Evolutionary conservation across 2,888 invertebrate genomes (phyloP), one percentile per base, ranked within the genome.

Genomic region (Frankliniella fusca): DNA sequence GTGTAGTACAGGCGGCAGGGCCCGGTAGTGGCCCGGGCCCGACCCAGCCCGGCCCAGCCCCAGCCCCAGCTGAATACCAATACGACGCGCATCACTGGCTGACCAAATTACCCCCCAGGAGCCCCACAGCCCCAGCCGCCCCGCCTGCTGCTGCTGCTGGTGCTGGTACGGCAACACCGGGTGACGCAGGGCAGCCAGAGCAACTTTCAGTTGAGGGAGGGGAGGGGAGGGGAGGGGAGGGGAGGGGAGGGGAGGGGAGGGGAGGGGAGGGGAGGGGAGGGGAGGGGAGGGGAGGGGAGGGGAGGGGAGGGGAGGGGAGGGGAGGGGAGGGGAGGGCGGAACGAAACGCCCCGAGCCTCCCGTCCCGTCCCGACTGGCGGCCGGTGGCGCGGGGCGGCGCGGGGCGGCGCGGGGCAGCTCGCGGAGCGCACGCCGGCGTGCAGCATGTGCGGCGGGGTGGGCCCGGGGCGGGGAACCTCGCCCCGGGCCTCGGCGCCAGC

Each of bases 81-180:
- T 76, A 76, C 23, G 70, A 76, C 70, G 70, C 70, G 70, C 70
- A 76, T 76, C 70, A 76, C 70, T 76, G 70, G 70, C 23, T 27
- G 70, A 76, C 70, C n/a, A 76, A 76, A 76, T 76, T 76, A 76
- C 70, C 70, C 70, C 70, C 70, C 70, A 70, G 70, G 9, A 38
- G 38, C 38, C 38, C 38, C 5, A n/a, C 27, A 11, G 70, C 70
- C 70, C 61, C 7, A 7, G 18, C 54, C 18, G 54, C 18, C 61
- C 61, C 15, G 61, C 20, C 70, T 23, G 23, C 8, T 8, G 70
- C 70, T 18, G 27, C 27, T 12, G 54, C 70, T 23, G 23, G 0
- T 8, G 70, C 70, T 18, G 27, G 70, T 12, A 15, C 27, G 27
- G 27, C 27, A 10, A 10, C 23, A 23, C 23, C 70, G 70, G 23